phyloP scores from a whole-genome alignment of 2,797 vertebrate genomes.

The Propithecus perrieri region DNA sequence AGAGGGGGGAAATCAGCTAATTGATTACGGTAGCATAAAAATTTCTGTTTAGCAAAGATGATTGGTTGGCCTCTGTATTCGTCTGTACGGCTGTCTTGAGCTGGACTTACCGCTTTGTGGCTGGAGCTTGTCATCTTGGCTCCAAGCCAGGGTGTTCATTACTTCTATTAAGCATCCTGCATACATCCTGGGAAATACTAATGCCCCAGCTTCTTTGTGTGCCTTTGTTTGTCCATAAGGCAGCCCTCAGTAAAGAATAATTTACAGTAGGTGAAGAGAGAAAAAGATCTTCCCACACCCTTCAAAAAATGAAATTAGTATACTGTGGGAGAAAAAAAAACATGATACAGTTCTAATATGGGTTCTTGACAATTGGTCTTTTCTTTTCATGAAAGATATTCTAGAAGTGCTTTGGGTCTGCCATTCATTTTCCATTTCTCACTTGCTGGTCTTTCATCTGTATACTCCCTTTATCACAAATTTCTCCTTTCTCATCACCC shows the following conservation, averaged over 20 bases:
- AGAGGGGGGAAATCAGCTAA: background rate
- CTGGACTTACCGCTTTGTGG: slow-evolving; percentile 13
- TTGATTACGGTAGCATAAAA: background rate
- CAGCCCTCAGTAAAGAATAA: slow-evolving; percentile 20
- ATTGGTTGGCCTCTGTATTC: background rate
- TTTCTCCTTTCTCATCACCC: background rate
- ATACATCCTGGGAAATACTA: background rate
- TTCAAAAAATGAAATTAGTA: slow-evolving; percentile 66
- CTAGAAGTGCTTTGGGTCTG: background rate
- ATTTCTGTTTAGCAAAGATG: slow-evolving; percentile 3
- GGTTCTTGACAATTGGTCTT: slow-evolving; percentile 56
- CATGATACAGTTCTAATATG: slow-evolving; percentile 37
- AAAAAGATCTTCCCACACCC: background rate
- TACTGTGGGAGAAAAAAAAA: slow-evolving; percentile 26
- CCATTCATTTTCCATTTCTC: slow-evolving; percentile 36
- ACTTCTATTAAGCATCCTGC: slow-evolving; percentile 13
- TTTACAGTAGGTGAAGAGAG: slow-evolving; percentile 17
- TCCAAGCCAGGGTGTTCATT: slow-evolving; percentile 1
- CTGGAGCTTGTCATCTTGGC: slow-evolving; percentile 21
- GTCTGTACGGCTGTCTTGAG: background rate
- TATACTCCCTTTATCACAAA: background rate
- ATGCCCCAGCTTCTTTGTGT: background rate
- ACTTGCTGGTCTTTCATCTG: slow-evolving; percentile 38
- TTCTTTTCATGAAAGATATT: slow-evolving; percentile 21
- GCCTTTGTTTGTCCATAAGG: background rate